Conservation (phyloP, 2,888 invertebrate genomes). For the Apocheima hispidaria region DNA sequence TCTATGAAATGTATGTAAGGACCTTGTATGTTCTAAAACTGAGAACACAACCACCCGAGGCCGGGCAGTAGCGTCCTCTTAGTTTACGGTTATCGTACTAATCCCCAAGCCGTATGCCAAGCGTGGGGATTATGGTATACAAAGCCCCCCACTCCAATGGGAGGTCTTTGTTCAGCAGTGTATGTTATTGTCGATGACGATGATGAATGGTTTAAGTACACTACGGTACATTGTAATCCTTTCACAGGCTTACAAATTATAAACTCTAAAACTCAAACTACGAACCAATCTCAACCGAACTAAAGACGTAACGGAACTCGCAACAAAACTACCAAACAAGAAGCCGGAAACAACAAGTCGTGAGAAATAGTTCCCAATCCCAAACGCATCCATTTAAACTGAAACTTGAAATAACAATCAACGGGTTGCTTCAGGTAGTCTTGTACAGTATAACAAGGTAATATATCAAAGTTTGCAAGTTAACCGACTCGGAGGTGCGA, state of each 20-base stretch:
- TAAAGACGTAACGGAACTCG: constrained; percentile 13
- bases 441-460: constrained; percentile 54
- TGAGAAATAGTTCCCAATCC: constrained; percentile 41
- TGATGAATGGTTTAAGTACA: no score
- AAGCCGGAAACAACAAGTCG: constrained; percentile 26
- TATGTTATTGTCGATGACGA: no score
- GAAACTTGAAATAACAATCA: constrained; percentile 43
- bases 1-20: no score
- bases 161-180: no score
- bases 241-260: neutral
- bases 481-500: constrained; percentile 76
- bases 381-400: constrained; percentile 38
- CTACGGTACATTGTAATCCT: no score
- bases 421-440: constrained; percentile 65
- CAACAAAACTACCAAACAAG: constrained; percentile 22
- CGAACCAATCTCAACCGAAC: constrained; percentile 4
- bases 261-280: neutral
- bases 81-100: no score
- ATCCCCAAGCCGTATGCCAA: no score
- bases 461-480: constrained; percentile 83
- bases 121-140: no score
- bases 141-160: no score
- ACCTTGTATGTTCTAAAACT: no score
- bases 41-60: no score
- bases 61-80: no score